Base-by-base conservation (phyloP, 2,888 invertebrate genomes). In the Noctua janthina region DNA sequence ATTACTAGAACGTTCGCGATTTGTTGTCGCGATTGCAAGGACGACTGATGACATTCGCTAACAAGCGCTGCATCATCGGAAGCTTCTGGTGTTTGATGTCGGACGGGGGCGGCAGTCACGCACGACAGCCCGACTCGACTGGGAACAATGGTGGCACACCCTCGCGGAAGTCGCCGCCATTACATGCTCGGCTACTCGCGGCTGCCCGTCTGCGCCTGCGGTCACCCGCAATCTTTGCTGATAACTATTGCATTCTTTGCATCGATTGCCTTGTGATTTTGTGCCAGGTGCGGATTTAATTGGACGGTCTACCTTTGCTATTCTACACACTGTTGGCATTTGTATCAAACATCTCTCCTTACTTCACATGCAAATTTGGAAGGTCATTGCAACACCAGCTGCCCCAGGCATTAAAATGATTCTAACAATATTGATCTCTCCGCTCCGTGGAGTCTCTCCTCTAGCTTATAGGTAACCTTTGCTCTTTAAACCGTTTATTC, bases 161-260 rank as follows among this genome's bases (percentile, higher is more conserved):
- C 94, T 94, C 94, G 93, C 96, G 96, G 96, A 96, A 96, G 95
- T 94, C 91, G 89, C 70, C 84, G 90, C 93, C 90, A 94, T 95
- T 95, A 94, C 94, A 95, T 94, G 95, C 93, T 94, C 89, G 92
- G 93, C 90, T 95, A 92, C 93, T 92, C 90, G 86, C 90, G 85
- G 91, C 78, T 80, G 78, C 29, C 84, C 76, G 83, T 79, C 82
- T 84, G 89, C 76, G 78, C 76, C 73, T 86, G 86, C 86, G 86
- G 86, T 86, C 84, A 76, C 54, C 68, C 78, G 74, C 77, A 85
- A 84, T 82, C 78, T 81, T 64, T 35, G 64, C 82, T 81, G 67
- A 76, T 86, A 79, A 80, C 79, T 81, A 84, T 82, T 78, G 82
- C 85, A 85, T 85, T 85, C 78, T 67, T 73, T 75, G 4, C 73